Percentiles rank a stretch among this genome's conserved stretches.
Conservation (phyloP, 2,797 vertebrate species). For the Macrochelys suwanniensis region DNA sequence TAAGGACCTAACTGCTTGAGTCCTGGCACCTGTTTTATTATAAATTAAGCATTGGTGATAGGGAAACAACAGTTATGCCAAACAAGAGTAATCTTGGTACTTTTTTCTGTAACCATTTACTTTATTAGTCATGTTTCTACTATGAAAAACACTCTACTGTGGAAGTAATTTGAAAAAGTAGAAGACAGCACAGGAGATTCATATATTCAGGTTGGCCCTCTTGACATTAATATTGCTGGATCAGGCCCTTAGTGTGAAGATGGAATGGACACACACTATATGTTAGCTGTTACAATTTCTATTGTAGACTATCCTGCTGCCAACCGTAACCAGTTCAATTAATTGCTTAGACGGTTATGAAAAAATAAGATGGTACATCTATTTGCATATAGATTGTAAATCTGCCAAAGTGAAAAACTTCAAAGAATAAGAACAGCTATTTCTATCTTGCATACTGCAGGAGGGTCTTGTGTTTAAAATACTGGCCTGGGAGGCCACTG, state of each 20-base stretch:
- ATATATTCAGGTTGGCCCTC: background rate
- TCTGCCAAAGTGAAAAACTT: constrained; percentile 60
- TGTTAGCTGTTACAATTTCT: constrained; percentile 4
- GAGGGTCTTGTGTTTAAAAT: constrained; percentile 41
- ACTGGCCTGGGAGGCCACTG: background rate
- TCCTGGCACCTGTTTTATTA: too few relatives aligned
- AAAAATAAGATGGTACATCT: constrained; percentile 45
- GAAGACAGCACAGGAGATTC: background rate
- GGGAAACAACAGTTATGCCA: constrained; percentile 26
- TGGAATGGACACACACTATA: constrained; percentile 10
- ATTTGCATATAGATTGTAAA: constrained; percentile 73
- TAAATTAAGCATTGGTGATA: too few relatives aligned
- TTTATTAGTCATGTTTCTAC: constrained; percentile 17
- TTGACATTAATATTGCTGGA: constrained; percentile 1
- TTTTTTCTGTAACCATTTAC: background rate
- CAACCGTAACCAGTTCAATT: constrained; percentile 42
- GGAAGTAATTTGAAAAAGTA: constrained; percentile 34
- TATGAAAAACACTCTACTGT: constrained; percentile 29
- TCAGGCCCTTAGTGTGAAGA: background rate
- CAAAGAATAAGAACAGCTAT: constrained; percentile 46
- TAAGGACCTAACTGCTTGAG: too few relatives aligned
- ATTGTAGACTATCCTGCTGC: background rate
- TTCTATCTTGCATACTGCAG: background rate
- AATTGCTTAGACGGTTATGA: background rate
- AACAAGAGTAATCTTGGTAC: constrained; percentile 6